Evolutionary conservation across 2,888 invertebrate species (phyloP).

Genomic region (Andricus curvator): DNA sequence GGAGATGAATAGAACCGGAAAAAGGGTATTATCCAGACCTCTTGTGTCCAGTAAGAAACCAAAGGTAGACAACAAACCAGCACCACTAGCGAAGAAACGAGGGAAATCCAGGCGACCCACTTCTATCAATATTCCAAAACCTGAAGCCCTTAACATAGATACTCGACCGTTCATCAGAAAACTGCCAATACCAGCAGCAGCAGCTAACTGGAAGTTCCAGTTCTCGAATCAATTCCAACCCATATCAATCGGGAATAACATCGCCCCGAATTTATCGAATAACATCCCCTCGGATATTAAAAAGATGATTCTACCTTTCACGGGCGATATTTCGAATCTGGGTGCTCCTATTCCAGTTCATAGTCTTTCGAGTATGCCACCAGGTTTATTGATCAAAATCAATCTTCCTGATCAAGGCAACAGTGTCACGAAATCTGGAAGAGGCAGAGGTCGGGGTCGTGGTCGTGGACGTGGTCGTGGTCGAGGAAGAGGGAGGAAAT

Average conservation of each 20-base stretch:
- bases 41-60: slow-evolving; percentile 76
- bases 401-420: slow-evolving; percentile 70
- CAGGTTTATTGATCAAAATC: slow-evolving; percentile 75
- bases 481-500: slow-evolving; percentile 53
- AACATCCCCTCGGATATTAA: slow-evolving; percentile 66
- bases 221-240: slow-evolving; percentile 73
- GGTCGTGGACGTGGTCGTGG: slow-evolving; percentile 15
- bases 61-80: slow-evolving; percentile 74
- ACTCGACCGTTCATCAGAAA: slow-evolving; percentile 65
- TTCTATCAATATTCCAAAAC: slow-evolving; percentile 72
- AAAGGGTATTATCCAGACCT: slow-evolving; percentile 62
- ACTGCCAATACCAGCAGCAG: slow-evolving; percentile 71
- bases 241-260: slow-evolving; percentile 69
- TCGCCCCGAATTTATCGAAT: slow-evolving; percentile 60
- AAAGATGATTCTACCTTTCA: slow-evolving; percentile 74
- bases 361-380: slow-evolving; percentile 75
- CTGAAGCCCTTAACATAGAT: slow-evolving; percentile 66
- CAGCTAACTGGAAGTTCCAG: slow-evolving; percentile 71
- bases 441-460: slow-evolving; percentile 48
- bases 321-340: slow-evolving; percentile 72
- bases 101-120: slow-evolving; percentile 74
- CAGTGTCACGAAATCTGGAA: slow-evolving; percentile 51
- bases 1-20: slow-evolving; percentile 56
- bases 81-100: slow-evolving; percentile 74
- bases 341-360: slow-evolving; percentile 75